Evolutionary conservation across 2,113 vertebrate genomes (phyloP), one percentile per base, ranked within the genome.

Genomic region (Phaetusa simplex): DNA sequence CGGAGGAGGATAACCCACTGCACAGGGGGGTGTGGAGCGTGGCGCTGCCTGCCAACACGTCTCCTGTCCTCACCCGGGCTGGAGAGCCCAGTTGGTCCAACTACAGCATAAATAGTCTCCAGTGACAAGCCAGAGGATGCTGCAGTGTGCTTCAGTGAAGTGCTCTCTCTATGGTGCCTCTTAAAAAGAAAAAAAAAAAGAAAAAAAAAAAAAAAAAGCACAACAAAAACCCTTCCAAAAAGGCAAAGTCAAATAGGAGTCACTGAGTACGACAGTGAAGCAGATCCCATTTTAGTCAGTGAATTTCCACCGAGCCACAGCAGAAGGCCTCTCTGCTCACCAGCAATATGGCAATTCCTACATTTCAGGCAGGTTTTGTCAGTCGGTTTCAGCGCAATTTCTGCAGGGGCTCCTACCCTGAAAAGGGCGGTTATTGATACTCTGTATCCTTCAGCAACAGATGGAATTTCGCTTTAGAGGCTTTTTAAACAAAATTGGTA

Each of bases 241-340:
- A 80, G 82, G 58, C 86, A 96, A 96, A 96, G 96, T 96, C 96
- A 86, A 72, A 92, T 23, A 86, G 87, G 90, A 96, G 90, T 82
- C 94, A 77, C 36, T 82, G 32, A 6, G 49, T 14, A 69, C 0
- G 7, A 76, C 81, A 27, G 64, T 8, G 49, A 93, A 73, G 79
- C 79, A 59, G 79, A 92, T 93, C 62, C 56, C 82, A 6, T 80
- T 90, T 91, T 94, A 77, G 87, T 72, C 86, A 79, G 96, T 96
- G 94, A 93, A 95, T 95, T 96, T 96, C 94, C 96, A 96, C 67
- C 1, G 4, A 74, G 82, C 74, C 62, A 26, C 78, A 79, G 91
- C 89, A 87, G 80, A 93, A 94, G 88, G 81, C 86, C 86, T 66
- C 86, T 66, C 26, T 49, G 69, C 91, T 89, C 29, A 52, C 49